Evolutionary conservation across 2,888 invertebrate genomes (phyloP), one percentile per base, ranked within the genome.

Genomic region (Drosophila engyochracea): DNA sequence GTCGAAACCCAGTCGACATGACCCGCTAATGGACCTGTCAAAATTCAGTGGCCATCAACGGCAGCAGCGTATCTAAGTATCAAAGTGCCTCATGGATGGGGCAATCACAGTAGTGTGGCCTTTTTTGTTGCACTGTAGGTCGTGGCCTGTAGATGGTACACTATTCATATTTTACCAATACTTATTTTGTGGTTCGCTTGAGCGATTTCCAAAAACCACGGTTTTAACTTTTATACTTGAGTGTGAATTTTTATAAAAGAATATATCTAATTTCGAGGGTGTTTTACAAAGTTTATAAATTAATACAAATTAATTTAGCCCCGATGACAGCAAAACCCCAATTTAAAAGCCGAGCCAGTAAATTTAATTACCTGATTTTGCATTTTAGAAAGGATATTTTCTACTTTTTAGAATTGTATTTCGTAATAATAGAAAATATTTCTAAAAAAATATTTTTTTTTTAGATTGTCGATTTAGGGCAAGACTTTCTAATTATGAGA

Each of bases 81-180:
- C 75, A 71, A 60, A 69, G 73, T 83, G 39, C 65, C 81, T 79
- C 75, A 81, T 75, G 47, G 73, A 81, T 85, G 81, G 76, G 84
- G 86, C 86, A 85, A 83, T 68, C 47, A 30, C 72, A 30, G n/a
- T 52, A 37, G 49, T 41, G 44, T 55, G 76, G 63, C 68, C 69
- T 72, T 64, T 78, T 65, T 62, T 80, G 68, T 60, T 74, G 53
- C 61, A 67, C 75, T 71, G 44, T 37, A 7, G 19, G 16, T 31
- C 61, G 47, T 57, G 28, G 37, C 22, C 33, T 25, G 25, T 31
- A 33, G 4, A 44, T 59, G 25, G 9, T 63, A 63, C 60, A 39
- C 67, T 39, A 79, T 74, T 68, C 76, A 74, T 31, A 54, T 82
- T 80, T 85, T 80, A 83, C 82, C 60, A 77, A 54, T 33, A 54